Base-by-base conservation (phyloP, 2,113 vertebrate genomes). In the Butorides virescens region DNA sequence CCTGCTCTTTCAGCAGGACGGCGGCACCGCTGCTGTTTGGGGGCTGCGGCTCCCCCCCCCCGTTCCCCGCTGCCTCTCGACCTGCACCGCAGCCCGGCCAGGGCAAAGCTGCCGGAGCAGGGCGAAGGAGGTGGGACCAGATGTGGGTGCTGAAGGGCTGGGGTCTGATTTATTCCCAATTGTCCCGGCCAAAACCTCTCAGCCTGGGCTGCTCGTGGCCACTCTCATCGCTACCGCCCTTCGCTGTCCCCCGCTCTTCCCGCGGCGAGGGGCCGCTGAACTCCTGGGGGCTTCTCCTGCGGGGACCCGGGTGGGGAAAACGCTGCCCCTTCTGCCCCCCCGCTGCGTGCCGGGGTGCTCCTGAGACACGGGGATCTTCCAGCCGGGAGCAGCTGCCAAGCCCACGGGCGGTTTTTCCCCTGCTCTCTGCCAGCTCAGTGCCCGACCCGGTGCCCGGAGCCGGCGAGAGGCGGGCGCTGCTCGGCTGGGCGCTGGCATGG, bases 381-480 rank as follows among this genome's bases (percentile, higher is more conserved):
- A 59, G 21, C 32, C 63, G 19, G 36, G n/a, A 72, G n/a, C 67
- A 27, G 34, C 52, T 55, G 74, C 63, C 53, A 53, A 29, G 56
- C 6, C 56, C 27, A 2, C 4, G 39, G 13, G 19, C 1, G 36
- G 13, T 27, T 71, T 32, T 32, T 39, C 13, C 32, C 12, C 23
- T 21, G 42, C 6, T 15, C n/a, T 34, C 50, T 70, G 56, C 37
- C 74, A 39, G 53, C 73, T n/a, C 27, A 0, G 47, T 9, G 15
- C 11, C 3, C 6, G 15, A 44, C 27, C 18, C 4, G 3, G 56
- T 30, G 74, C 70, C 70, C 39, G 14, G 68, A 17, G 46, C 59
- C 39, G 0, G 9, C 2, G n/a, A 34, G 49, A 25, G 32, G 50
- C 16, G 7, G 42, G 30, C 0, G 6, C 42, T 44, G 63, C 44